A percentile compares a stretch with the other conserved stretches of the same genome.
These are phyloP conservation scores for Puma concolor DNA, from an alignment of 2,113 vertebrate species.

Conservation along the genomic window DNA sequence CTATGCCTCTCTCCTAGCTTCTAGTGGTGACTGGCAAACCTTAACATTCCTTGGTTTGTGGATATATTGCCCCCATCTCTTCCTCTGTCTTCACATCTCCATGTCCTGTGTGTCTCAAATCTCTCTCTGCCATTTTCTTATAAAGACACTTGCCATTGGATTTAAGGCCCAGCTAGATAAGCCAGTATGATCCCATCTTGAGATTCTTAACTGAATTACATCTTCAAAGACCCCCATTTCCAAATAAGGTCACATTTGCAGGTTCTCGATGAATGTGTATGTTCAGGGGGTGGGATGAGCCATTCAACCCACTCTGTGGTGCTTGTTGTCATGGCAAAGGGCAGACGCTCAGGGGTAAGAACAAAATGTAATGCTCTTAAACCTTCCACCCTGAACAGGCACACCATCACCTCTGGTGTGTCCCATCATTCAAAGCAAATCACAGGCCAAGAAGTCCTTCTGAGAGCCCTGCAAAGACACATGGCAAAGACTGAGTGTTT, in stretches of 20 bases:
- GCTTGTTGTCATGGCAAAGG: background rate
- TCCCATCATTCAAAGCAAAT: background rate
- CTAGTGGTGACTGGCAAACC: background rate
- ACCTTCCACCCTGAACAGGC: background rate
- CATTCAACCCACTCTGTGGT: accelerated
- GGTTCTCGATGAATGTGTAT: background rate
- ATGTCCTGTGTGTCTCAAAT: background rate
- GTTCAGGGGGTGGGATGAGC: accelerated
- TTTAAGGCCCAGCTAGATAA: background rate
- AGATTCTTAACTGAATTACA: background rate
- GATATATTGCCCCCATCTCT: accelerated
- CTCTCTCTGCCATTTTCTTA: background rate
- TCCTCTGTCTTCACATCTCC: background rate
- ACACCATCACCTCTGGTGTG: background rate
- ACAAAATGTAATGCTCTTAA: background rate
- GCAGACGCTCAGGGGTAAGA: background rate
- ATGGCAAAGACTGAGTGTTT: background rate
- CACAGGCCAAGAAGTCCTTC: background rate
- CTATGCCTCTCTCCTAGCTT: background rate
- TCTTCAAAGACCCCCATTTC: background rate
- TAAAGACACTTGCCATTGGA: background rate
- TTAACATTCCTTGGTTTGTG: background rate
- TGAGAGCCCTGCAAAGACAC: background rate
- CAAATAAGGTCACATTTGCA: background rate
- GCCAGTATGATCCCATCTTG: background rate